phyloP scores from a whole-genome alignment of 2,888 invertebrate species.

The Hoplodrina ambigua region DNA sequence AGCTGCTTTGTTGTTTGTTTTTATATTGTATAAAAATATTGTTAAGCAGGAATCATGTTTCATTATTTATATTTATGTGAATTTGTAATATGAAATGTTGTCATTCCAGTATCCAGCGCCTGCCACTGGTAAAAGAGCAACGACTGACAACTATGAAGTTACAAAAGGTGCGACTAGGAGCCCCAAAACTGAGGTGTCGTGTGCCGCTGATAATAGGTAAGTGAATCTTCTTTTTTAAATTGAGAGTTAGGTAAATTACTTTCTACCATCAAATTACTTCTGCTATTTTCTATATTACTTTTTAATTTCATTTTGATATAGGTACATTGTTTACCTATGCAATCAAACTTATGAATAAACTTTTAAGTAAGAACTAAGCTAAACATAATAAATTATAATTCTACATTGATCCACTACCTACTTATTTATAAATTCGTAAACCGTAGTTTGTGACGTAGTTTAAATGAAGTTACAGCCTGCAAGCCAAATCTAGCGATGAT shows the following conservation, averaged over 20 bases:
- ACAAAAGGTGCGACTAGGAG: conserved; percentile 17
- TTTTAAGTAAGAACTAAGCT: neutral
- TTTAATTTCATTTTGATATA: no score
- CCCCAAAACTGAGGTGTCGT: conserved; percentile 8
- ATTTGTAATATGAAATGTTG: conserved; percentile 7
- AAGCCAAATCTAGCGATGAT: neutral
- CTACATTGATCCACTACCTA: neutral
- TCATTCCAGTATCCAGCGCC: conserved; percentile 81
- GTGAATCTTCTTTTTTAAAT: neutral
- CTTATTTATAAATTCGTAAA: neutral
- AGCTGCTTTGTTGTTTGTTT: conserved; percentile 44
- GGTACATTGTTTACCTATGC: no score
- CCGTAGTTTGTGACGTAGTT: neutral
- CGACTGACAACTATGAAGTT: conserved; percentile 32
- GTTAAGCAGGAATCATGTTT: conserved; percentile 9
- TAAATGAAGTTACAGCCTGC: neutral
- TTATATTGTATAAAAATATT: conserved; percentile 39
- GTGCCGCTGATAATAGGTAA: conserved; percentile 53
- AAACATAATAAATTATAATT: no score
- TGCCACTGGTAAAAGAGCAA: conserved; percentile 72
- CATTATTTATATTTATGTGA: neutral
- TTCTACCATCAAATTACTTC: no score
- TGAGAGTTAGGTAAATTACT: neutral
- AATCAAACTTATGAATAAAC: neutral
- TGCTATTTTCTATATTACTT: no score